A percentile compares a stretch with the other conserved stretches of the same genome.
phyloP scores from a whole-genome alignment of 2,797 vertebrate species.

The Hippocampus kuda region DNA sequence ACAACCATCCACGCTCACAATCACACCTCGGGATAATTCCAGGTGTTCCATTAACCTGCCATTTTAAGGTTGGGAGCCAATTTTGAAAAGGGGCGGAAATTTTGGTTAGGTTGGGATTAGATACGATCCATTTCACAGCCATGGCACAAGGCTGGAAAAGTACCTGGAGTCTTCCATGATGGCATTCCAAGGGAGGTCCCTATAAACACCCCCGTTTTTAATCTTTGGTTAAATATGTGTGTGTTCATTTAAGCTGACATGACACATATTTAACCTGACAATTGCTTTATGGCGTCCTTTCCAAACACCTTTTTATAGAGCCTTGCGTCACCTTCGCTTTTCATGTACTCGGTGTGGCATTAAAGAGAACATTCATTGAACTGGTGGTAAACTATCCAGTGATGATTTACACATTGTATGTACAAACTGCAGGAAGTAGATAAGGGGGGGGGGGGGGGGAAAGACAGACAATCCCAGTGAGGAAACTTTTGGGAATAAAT shows the following conservation, averaged over 20 bases:
- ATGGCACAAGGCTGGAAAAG: conserved; percentile 25
- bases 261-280: conserved; percentile 52
- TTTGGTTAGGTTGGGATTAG: not conserved
- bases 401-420: conserved; percentile 19
- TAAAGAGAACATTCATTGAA: not conserved
- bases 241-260: conserved; percentile 40
- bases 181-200: conserved; percentile 24
- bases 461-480: not conserved
- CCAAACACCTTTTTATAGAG: conserved; percentile 45
- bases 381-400: conserved; percentile 23
- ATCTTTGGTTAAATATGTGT: conserved; percentile 31
- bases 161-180: conserved; percentile 26
- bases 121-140: not conserved
- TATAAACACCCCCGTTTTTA: conserved; percentile 21
- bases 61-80: not conserved
- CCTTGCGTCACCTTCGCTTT: conserved; percentile 39
- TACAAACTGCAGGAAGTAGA: conserved; percentile 16
- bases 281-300: conserved; percentile 51
- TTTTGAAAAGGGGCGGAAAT: not conserved
- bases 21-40: too few relatives aligned
- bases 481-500: conserved; percentile 20
- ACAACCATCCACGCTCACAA: too few relatives aligned
- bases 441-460: not conserved
- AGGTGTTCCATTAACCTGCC: too few relatives aligned
- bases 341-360: conserved; percentile 18